These are phyloP conservation scores for Encarsia formosa DNA, from an alignment of 2,888 invertebrate genomes.

Conservation along the genomic window DNA sequence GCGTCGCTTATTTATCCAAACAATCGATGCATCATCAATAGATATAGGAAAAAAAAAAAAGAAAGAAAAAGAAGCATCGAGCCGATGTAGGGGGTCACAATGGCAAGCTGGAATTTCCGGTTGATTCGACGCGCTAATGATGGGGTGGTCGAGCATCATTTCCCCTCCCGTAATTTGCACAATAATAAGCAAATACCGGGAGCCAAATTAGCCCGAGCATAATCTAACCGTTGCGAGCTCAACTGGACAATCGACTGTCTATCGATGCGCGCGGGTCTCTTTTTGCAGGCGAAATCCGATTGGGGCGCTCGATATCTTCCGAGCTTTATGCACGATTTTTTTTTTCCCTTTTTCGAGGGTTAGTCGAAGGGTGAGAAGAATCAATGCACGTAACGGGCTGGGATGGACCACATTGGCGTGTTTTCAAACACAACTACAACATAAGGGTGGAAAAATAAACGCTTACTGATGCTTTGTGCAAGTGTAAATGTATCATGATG, in stretches of 20 bases:
- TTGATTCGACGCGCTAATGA: slow-evolving; percentile 52
- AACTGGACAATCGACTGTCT: slow-evolving; percentile 1
- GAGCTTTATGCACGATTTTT: slow-evolving; percentile 1
- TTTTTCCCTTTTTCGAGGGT: too few species aligned
- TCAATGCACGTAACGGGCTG: too few species aligned
- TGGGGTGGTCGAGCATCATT: slow-evolving; percentile 39
- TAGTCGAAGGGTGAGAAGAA: too few species aligned
- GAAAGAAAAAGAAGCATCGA: slow-evolving; percentile 8
- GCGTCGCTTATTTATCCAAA: too few species aligned
- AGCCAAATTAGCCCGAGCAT: slow-evolving; percentile 11
- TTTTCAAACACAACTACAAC: too few species aligned
- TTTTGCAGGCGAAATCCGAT: neutral
- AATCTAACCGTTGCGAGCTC: neutral
- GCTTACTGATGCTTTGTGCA: too few species aligned
- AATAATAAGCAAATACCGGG: slow-evolving; percentile 44
- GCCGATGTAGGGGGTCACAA: slow-evolving; percentile 6
- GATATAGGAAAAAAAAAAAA: neutral
- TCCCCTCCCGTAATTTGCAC: slow-evolving; percentile 46
- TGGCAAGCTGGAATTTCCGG: slow-evolving; percentile 52
- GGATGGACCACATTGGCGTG: too few species aligned
- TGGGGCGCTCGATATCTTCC: neutral
- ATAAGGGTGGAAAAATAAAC: too few species aligned
- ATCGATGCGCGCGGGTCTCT: neutral
- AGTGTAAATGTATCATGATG: too few species aligned
- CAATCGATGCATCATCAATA: slow-evolving; percentile 16